Evolutionary conservation across 2,797 vertebrate genomes (phyloP), one percentile per base, ranked within the genome.

Genomic region (Pantherophis alleghaniensis): DNA sequence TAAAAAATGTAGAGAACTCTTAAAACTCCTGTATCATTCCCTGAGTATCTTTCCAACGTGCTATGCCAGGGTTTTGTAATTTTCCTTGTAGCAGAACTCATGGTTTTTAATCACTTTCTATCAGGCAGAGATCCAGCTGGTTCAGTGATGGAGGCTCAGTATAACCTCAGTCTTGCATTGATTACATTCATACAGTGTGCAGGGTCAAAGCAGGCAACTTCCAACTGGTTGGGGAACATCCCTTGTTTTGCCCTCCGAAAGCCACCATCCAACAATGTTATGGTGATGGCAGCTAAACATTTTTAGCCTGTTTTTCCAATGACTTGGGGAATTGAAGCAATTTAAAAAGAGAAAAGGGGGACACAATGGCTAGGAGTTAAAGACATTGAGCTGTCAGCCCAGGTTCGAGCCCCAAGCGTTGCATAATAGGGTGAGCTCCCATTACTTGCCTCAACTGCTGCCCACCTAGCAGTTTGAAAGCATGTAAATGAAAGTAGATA

Each of bases 371-470:
- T 69, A 32, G 66, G 1, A 2, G n/a, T 32, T 69, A 69, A 69
- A 69, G n/a, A 7, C 1, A 0, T 18, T 74, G n/a, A 74, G 32
- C 66, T 74, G 32, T 37, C 66, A 69, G 5, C 13, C 14, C n/a
- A 69, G 13, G 2, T 69, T 32, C 1, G 6, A 69, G n/a, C 14
- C 14, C 66, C 1, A 0, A 18, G n/a, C 0, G 14, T 6, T 16
- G n/a, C 14, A 16, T 13, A 69, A 69, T 6, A 32, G 28, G n/a
- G 14, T 18, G n/a, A 69, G 12, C 13, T 69, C 13, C 63, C 2
- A 5, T 74, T 74, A 74, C 66, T 18, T 74, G n/a, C 16, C 16
- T 7, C 66, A 74, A 16, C 7, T 74, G 16, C 66, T 74, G n/a
- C 7, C 32, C 32, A 74, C 32, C 66, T 20, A 32, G 66, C n/a